Conservation (phyloP, 1,140 invertebrate species). For the Aphelenchoides besseyi region DNA sequence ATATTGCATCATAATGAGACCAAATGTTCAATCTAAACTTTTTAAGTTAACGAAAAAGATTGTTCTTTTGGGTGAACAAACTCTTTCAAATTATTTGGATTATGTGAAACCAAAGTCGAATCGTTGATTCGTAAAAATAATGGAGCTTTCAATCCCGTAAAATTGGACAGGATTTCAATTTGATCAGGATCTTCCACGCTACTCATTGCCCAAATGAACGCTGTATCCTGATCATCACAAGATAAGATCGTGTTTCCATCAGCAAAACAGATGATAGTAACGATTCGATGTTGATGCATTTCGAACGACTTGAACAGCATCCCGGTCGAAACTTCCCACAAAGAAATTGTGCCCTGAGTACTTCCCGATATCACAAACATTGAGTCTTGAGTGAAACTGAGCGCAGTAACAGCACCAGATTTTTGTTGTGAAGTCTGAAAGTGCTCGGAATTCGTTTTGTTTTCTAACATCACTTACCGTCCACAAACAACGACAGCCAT, state of each 20-base stretch:
- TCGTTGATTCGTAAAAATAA: conserved; percentile 41
- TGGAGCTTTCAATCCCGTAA: conserved; percentile 33
- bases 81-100: conserved; percentile 48
- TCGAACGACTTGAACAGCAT: conserved; percentile 41
- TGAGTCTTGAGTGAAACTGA: conserved; percentile 46
- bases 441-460: neutral
- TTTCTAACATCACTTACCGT: conserved; percentile 29
- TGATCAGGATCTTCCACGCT: conserved; percentile 31
- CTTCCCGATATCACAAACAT: conserved; percentile 41
- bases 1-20: conserved; percentile 33
- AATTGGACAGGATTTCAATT: conserved; percentile 36
- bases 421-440: conserved; percentile 46
- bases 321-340: conserved; percentile 47
- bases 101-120: conserved; percentile 39
- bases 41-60: neutral
- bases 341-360: conserved; percentile 35
- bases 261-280: conserved; percentile 23
- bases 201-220: conserved; percentile 36
- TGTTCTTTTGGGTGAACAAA: conserved; percentile 12
- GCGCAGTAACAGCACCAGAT: conserved; percentile 42
- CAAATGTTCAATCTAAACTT: conserved; percentile 51
- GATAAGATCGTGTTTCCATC: conserved; percentile 36
- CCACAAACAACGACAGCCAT: conserved; percentile 48
- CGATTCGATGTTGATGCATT: conserved; percentile 31
- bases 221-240: conserved; percentile 30